phyloP scores from a whole-genome alignment of 2,797 vertebrate species.

The Coregonus suidteri region DNA sequence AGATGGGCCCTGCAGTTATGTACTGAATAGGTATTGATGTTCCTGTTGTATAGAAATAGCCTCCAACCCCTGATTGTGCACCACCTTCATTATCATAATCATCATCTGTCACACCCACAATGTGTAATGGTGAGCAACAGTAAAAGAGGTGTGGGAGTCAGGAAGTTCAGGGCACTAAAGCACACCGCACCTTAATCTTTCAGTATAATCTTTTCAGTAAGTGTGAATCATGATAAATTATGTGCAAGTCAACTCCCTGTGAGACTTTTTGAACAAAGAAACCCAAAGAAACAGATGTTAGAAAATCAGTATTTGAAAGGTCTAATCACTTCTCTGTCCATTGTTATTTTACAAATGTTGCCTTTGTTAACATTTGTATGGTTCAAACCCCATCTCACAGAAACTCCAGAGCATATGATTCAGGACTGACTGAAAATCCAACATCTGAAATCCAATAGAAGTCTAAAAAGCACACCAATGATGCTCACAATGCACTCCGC shows the following conservation, averaged over 20 bases:
- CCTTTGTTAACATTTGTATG: background rate
- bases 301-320: background rate
- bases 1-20: background rate
- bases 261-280: background rate
- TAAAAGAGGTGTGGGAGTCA: background rate
- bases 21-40: background rate
- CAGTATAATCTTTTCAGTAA: background rate
- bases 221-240: background rate
- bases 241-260: background rate
- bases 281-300: background rate
- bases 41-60: background rate
- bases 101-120: background rate
- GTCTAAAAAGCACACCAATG: background rate
- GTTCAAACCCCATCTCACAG: background rate
- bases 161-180: background rate
- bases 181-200: background rate
- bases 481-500: background rate
- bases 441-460: background rate
- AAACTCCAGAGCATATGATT: background rate
- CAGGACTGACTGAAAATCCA: background rate
- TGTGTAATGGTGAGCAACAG: background rate
- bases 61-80: background rate
- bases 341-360: background rate
- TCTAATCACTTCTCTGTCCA: background rate
- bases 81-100: background rate